Base-by-base conservation (phyloP, 2,113 vertebrate species). In the Nipponia nippon region DNA sequence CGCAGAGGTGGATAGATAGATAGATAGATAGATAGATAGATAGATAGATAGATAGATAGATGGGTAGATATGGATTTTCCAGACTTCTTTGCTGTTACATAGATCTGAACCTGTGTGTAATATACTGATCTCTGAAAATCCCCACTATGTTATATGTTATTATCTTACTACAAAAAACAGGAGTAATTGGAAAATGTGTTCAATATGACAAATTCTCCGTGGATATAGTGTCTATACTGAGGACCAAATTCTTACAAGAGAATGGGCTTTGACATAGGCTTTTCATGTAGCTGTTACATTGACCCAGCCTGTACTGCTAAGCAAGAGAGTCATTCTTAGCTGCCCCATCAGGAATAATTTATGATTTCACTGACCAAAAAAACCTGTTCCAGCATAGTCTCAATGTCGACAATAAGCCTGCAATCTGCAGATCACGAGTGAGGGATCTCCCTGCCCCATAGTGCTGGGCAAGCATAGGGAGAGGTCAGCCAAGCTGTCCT, bases 391-490 rank as follows among this genome's bases (percentile, higher is more conserved):
- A 75, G 15, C 5, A 13, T 4, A 78, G 8, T 6, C 11, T 75
- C 23, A n/a, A 7, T 38, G 25, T 16, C 63, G 76, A 7, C 15
- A 53, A 34, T 4, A 71, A 61, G 6, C 17, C 8, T 19, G 14
- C 3, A 4, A 65, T 70, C 26, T 92, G 16, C 14, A 87, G 29
- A 29, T 38, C 38, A 25, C 1, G 2, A 56, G 9, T 47, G 40
- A 66, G 15, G 22, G 20, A 52, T 5, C 10, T 87, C 30, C 30
- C 44, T 73, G 21, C 11, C 17, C 11, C n/a, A 6, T 7, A 4
- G 2, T 30, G 8, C n/a, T 67, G 13, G 14, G 10, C 18, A n/a
- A 0, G 3, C 7, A 7, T 11, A 63, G 34, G 40, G 12, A 55
- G 6, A 89, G 17, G 16, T 70, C 55, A 75, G 30, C 1, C 55